Evolutionary conservation across 2,113 vertebrate genomes (phyloP).

Genomic region (crab-eating macaque (Macaca fascicularis)): DNA sequence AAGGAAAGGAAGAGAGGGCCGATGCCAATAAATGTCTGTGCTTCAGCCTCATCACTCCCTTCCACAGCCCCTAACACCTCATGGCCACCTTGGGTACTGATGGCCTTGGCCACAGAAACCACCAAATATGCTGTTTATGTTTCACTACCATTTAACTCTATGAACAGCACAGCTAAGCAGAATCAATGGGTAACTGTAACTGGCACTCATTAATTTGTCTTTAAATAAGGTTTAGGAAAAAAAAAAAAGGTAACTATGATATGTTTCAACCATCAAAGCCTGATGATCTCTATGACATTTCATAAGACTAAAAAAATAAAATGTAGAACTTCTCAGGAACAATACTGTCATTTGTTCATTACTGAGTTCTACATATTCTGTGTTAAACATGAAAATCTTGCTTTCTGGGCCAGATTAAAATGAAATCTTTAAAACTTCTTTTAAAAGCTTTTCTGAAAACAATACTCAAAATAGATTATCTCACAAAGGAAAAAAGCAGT

Average conservation of each 20-base stretch:
- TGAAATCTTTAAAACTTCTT: not conserved
- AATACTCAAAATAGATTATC: not conserved
- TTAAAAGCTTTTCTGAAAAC: not conserved
- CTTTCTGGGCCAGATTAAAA: not conserved
- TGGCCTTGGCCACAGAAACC: not conserved
- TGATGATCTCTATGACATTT: not conserved
- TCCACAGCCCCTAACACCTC: not conserved
- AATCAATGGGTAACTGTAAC: not conserved
- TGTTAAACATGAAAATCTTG: not conserved
- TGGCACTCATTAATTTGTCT: not conserved
- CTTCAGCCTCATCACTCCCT: not conserved
- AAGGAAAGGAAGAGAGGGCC: not conserved
- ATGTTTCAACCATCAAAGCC: not conserved
- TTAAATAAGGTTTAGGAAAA: accelerated
- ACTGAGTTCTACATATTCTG: not conserved
- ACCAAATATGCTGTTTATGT: not conserved
- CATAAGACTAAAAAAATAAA: not conserved
- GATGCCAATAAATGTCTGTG: no score
- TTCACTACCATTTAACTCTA: not conserved
- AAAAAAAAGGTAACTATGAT: not conserved
- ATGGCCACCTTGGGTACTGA: not conserved
- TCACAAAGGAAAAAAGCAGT: not conserved
- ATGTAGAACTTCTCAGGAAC: not conserved
- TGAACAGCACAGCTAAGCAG: not conserved
- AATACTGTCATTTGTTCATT: not conserved